Evolutionary conservation across 2,888 invertebrate genomes (phyloP).

Genomic region (Drosophila kanekoi): DNA sequence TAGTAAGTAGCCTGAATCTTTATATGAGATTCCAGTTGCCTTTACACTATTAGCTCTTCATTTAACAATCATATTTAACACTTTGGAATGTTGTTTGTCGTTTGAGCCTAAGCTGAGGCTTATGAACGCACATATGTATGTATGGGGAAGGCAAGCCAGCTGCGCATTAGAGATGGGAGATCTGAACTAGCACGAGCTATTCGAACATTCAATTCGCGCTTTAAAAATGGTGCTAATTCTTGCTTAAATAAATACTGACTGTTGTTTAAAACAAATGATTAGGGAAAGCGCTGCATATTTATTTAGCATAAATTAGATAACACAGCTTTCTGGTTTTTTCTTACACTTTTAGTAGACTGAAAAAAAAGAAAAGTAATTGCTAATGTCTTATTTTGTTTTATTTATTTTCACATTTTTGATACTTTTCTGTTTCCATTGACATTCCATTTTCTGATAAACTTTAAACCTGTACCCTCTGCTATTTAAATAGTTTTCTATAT

Average conservation of each 20-base stretch:
- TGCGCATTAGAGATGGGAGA: constrained; percentile 40
- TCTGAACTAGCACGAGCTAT: constrained; percentile 3
- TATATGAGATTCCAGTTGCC: not conserved
- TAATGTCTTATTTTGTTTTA: constrained; percentile 4
- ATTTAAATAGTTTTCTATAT: constrained; percentile 1
- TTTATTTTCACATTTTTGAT: constrained; percentile 30
- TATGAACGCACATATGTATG: not conserved
- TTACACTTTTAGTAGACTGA: not conserved
- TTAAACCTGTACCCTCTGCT: constrained; percentile 15
- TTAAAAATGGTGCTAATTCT: not conserved
- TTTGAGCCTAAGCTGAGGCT: constrained; percentile 1
- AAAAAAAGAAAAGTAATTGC: too few species aligned
- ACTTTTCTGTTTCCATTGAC: constrained; percentile 18
- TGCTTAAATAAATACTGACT: constrained; percentile 21
- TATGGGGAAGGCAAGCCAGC: constrained; percentile 12
- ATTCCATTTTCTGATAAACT: constrained; percentile 19
- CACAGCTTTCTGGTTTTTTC: not conserved
- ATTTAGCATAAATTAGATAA: not conserved
- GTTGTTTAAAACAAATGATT: not conserved
- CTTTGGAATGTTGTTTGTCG: not conserved
- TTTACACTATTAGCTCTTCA: not conserved
- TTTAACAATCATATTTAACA: constrained; percentile 9
- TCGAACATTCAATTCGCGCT: constrained; percentile 3
- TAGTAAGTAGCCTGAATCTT: constrained; percentile 8
- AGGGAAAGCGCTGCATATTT: not conserved